These are phyloP conservation scores for Staurois parvus DNA, from an alignment of 2,797 vertebrate genomes.

Conservation along the genomic window DNA sequence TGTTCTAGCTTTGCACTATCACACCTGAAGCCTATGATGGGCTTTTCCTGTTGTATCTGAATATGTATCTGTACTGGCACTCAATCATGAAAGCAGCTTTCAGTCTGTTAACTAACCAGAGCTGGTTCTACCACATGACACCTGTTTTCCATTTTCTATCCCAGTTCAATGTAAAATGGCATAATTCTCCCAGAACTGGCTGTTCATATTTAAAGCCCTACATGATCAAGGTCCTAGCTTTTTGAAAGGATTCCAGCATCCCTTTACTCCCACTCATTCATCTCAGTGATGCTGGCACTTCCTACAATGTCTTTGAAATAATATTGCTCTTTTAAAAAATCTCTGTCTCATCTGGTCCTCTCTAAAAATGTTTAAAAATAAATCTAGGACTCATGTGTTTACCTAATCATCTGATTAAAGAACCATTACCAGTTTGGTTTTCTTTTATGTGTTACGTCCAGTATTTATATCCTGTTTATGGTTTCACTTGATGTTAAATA, in stretches of 20 bases:
- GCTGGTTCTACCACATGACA: constrained; percentile 42
- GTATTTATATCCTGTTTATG: constrained; percentile 46
- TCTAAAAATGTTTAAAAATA: constrained; percentile 40
- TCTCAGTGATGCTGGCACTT: constrained; percentile 39
- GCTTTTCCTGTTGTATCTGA: not conserved
- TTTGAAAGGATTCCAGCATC: constrained; percentile 47
- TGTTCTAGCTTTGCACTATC: not conserved
- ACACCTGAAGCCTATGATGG: not conserved
- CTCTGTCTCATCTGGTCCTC: constrained; percentile 47
- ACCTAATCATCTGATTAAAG: constrained; percentile 52
- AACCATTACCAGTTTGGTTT: constrained; percentile 31
- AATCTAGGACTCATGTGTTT: constrained; percentile 40
- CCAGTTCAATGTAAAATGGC: constrained; percentile 39
- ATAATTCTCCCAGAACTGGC: constrained; percentile 31
- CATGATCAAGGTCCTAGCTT: constrained; percentile 47
- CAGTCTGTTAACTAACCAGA: constrained; percentile 32
- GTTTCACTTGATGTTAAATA: constrained; percentile 39
- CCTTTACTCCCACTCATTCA: constrained; percentile 41
- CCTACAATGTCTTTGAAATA: constrained; percentile 39
- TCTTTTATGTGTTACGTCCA: constrained; percentile 24
- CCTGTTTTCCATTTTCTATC: constrained; percentile 47
- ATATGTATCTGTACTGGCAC: constrained; percentile 24
- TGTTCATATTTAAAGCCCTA: constrained; percentile 48
- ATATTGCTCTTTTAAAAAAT: constrained; percentile 32
- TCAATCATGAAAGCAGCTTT: constrained; percentile 8